Percentiles rank a stretch among this genome's conserved stretches.
Conservation (phyloP, 2,113 vertebrate genomes). For the Rhodinocichla rosea region DNA sequence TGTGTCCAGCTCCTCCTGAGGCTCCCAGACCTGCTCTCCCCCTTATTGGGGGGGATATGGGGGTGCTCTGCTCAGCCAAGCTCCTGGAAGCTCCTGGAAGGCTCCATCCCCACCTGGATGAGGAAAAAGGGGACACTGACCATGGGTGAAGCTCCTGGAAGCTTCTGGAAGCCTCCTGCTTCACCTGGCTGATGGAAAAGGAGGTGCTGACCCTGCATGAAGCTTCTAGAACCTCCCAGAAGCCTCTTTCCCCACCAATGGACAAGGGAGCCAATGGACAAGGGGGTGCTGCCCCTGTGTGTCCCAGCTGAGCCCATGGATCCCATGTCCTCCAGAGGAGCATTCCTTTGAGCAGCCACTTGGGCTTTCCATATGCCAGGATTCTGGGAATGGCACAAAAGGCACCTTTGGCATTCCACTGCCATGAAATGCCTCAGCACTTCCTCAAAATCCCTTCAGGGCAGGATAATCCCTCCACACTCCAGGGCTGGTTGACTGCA, state of each 20-base stretch:
- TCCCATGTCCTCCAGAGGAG: neutral
- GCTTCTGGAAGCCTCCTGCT: neutral
- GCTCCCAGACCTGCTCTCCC: neutral
- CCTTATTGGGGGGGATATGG: rapidly evolving
- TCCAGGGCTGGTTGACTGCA: neutral
- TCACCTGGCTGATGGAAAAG: neutral
- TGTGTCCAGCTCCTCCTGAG: rapidly evolving
- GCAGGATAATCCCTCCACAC: neutral
- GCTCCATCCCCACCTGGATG: neutral
- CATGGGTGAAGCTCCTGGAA: neutral
- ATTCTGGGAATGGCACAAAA: neutral
- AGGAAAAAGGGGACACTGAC: neutral
- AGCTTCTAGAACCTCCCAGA: neutral
- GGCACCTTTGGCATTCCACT: neutral
- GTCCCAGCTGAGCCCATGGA: neutral
- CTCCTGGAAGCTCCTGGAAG: neutral
- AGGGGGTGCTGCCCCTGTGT: neutral
- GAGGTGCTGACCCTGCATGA: neutral
- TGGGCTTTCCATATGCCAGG: neutral
- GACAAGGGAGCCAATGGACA: neutral
- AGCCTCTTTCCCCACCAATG: neutral
- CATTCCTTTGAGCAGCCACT: neutral
- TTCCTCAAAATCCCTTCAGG: neutral
- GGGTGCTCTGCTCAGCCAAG: neutral
- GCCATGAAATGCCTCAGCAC: neutral